Evolutionary conservation across 2,888 invertebrate genomes (phyloP).

Genomic region (Malachius bipustulatus): DNA sequence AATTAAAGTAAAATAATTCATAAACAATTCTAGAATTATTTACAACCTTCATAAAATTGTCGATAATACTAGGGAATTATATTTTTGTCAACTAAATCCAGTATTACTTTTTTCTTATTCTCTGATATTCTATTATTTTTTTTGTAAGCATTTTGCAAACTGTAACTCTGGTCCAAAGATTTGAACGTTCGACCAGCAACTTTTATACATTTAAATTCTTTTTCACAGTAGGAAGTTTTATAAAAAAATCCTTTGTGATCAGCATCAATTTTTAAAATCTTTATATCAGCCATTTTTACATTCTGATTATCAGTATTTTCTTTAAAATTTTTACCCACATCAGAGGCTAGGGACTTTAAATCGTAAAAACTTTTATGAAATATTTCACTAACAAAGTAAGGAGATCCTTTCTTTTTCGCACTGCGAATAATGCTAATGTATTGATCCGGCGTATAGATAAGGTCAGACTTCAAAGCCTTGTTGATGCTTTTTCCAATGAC

Average conservation of each 20-base stretch:
- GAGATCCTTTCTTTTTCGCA: no score
- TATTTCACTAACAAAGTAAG: no score
- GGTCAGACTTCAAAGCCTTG: no score
- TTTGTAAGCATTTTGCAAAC: neutral
- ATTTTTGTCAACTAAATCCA: conserved; percentile 2
- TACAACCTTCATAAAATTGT: conserved; percentile 3
- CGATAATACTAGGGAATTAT: conserved; percentile 1
- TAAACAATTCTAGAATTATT: no score
- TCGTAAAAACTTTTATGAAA: conserved; percentile 3
- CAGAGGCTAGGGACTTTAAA: neutral
- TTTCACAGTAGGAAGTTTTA: conserved; percentile 1
- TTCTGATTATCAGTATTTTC: conserved; percentile 2
- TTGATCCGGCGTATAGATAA: no score
- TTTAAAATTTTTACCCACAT: conserved; percentile 1
- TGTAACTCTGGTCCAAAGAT: conserved; percentile 2
- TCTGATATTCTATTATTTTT: neutral
- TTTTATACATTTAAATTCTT: conserved; percentile 1
- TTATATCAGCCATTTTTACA: no score
- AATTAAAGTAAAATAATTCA: no score
- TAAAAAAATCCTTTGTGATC: conserved; percentile 1
- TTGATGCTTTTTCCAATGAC: no score
- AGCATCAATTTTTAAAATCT: no score
- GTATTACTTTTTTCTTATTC: no score
- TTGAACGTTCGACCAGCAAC: neutral
- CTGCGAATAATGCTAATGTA: no score